Percentiles rank a stretch among this genome's conserved stretches.
Conservation (phyloP, 2,113 vertebrate genomes). For the Todiramphus chloris region DNA sequence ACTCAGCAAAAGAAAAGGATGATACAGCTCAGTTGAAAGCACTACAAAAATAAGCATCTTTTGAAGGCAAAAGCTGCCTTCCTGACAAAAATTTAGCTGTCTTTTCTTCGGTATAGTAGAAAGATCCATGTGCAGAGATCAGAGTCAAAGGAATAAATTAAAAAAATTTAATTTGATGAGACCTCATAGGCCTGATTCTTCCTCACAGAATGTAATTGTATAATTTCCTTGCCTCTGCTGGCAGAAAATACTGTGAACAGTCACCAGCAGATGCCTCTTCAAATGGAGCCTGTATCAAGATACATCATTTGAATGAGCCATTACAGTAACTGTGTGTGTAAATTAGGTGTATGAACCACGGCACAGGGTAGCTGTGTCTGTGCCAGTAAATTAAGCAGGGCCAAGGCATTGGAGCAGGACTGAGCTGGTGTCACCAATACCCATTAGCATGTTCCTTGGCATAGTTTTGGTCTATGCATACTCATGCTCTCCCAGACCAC, state of each 20-base stretch:
- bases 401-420: not conserved
- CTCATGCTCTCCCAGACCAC: not conserved
- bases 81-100: not conserved
- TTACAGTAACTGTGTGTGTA: not conserved
- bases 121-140: not conserved
- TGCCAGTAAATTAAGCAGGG: not conserved
- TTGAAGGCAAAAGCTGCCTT: not conserved
- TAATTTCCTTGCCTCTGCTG: not conserved
- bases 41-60: not conserved
- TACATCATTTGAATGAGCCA: not conserved
- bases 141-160: not conserved
- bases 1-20: not conserved
- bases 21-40: not conserved
- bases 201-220: not conserved
- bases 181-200: not conserved
- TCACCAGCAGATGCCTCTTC: not conserved
- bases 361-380: not conserved
- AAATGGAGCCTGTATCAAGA: not conserved
- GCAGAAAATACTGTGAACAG: not conserved
- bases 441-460: not conserved
- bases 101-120: not conserved
- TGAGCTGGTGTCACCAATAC: not conserved
- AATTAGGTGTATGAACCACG: not conserved
- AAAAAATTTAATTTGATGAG: not conserved
- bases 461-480: not conserved